A percentile compares a stretch with the other conserved stretches of the same genome.
phyloP scores from a whole-genome alignment of 2,113 vertebrate species.

The Megaleporinus macrocephalus region DNA sequence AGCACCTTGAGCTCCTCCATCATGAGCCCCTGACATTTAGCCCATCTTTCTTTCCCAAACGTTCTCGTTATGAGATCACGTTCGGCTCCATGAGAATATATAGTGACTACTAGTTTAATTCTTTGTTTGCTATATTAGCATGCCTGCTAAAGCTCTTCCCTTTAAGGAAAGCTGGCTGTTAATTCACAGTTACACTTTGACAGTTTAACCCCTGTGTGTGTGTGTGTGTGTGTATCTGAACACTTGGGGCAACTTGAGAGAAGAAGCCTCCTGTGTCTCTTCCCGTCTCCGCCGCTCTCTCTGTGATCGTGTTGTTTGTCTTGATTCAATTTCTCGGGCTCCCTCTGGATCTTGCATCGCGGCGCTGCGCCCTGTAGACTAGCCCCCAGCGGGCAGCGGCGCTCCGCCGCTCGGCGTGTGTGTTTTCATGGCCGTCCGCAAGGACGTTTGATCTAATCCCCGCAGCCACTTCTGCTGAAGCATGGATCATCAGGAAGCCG shows the following conservation, averaged over 20 bases:
- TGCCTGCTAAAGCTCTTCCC: too few species aligned
- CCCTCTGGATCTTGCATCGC: background rate
- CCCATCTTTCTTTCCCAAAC: too few species aligned
- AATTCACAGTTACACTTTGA: too few species aligned
- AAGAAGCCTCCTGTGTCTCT: background rate
- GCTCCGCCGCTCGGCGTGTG: slow-evolving; percentile 10
- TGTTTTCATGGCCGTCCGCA: slow-evolving; percentile 19
- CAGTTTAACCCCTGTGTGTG: slow-evolving; percentile 10
- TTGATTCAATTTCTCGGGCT: background rate
- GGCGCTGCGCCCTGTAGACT: background rate
- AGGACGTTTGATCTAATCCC: slow-evolving; percentile 26
- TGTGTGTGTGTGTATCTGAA: background rate
- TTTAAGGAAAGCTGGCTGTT: too few species aligned
- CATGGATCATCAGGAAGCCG: background rate
- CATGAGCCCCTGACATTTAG: too few species aligned
- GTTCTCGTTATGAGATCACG: too few species aligned
- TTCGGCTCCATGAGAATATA: too few species aligned
- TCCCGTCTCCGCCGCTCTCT: background rate
- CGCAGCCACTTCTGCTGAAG: background rate
- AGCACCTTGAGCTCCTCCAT: too few species aligned
- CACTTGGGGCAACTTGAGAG: background rate
- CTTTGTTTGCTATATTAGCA: too few species aligned
- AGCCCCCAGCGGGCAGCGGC: background rate
- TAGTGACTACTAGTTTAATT: too few species aligned
- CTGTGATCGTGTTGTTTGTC: background rate